These are phyloP conservation scores for Pectinophora gossypiella DNA, from an alignment of 1,140 invertebrate genomes.

Conservation along the genomic window DNA sequence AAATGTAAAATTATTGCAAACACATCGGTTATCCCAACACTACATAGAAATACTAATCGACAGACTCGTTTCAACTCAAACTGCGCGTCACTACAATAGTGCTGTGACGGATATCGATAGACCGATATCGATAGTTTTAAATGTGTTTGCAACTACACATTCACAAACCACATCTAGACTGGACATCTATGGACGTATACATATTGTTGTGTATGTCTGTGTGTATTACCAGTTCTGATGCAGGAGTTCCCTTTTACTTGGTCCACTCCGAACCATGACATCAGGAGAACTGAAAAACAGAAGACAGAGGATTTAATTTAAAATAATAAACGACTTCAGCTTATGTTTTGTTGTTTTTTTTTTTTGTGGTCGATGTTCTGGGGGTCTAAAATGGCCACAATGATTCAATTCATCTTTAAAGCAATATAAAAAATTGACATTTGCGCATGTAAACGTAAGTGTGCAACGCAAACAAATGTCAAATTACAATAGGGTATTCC, in stretches of 20 bases:
- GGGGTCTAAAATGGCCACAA: too few relatives aligned
- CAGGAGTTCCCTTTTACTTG: constrained; percentile 66
- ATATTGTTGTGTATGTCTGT: background rate
- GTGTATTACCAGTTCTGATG: constrained; percentile 64
- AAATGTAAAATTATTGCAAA: constrained; percentile 13
- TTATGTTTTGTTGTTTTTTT: too few relatives aligned
- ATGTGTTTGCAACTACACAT: background rate
- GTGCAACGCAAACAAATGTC: too few relatives aligned
- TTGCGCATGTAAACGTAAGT: too few relatives aligned
- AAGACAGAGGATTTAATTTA: constrained; percentile 4
- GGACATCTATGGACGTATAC: background rate
- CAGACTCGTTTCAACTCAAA: too few relatives aligned
- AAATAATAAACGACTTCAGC: background rate
- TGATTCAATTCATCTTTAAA: too few relatives aligned
- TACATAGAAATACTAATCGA: too few relatives aligned
- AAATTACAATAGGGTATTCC: too few relatives aligned
- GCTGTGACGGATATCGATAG: background rate
- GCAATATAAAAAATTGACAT: too few relatives aligned
- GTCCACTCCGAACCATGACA: constrained; percentile 69
- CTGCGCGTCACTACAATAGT: background rate
- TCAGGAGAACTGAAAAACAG: constrained; percentile 62
- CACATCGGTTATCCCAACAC: background rate
- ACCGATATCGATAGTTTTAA: background rate
- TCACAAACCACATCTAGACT: background rate
- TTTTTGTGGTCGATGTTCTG: too few relatives aligned